Percentiles rank a stretch among this genome's conserved stretches.
These are phyloP conservation scores for Cephus pygmeus DNA, from an alignment of 2,888 invertebrate genomes.

Conservation along the genomic window DNA sequence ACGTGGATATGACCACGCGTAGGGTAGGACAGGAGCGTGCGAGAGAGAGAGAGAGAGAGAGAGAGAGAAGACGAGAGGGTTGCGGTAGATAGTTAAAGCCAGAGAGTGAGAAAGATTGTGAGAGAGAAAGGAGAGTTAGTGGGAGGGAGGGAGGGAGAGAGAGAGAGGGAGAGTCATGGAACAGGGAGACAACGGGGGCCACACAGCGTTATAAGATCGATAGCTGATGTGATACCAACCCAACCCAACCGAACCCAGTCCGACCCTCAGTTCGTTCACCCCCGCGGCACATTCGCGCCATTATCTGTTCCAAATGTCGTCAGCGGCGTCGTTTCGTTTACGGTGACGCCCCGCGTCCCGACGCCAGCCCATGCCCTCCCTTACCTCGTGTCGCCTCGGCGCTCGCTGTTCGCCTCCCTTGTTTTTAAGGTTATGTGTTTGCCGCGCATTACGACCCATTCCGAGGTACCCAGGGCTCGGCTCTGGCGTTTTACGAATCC, in stretches of 20 bases:
- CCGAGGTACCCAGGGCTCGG: conserved; percentile 40
- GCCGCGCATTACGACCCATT: conserved; percentile 59
- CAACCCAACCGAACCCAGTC: conserved; percentile 54
- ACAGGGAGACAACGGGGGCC: conserved; percentile 47
- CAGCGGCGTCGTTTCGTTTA: conserved; percentile 64
- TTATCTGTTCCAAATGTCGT: conserved; percentile 66
- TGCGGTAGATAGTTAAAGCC: conserved; percentile 25
- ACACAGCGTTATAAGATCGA: conserved; percentile 65
- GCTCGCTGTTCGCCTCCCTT: conserved; percentile 39
- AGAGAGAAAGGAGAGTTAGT: not conserved
- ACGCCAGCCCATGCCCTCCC: conserved; percentile 16
- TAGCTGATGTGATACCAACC: conserved; percentile 66
- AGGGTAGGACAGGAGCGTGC: conserved; percentile 27
- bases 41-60: conserved; percentile 16
- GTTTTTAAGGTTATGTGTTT: conserved; percentile 62
- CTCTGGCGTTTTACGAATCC: conserved; percentile 54
- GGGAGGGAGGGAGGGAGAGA: conserved; percentile 28
- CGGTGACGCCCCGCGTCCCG: conserved; percentile 42
- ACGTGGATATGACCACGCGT: conserved; percentile 26
- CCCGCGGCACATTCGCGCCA: conserved; percentile 65
- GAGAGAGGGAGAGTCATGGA: conserved; percentile 36
- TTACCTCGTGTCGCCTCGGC: conserved; percentile 26
- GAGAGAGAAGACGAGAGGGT: conserved; percentile 9
- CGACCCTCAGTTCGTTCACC: conserved; percentile 65
- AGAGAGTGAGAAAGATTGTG: conserved; percentile 12